Conservation (phyloP, 2,113 vertebrate species). For the Raja brachyura region DNA sequence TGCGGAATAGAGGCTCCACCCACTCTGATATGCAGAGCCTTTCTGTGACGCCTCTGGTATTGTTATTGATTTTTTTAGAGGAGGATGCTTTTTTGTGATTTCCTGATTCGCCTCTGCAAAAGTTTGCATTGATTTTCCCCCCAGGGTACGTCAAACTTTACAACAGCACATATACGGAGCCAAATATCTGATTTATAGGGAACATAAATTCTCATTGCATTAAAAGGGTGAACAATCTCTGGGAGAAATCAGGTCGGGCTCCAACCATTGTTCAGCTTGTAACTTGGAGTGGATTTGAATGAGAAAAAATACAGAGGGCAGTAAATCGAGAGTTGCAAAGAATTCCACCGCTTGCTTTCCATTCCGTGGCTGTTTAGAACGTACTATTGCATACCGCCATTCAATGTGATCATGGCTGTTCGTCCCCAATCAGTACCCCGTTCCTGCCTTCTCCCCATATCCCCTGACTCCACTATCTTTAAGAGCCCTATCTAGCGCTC, state of each 20-base stretch:
- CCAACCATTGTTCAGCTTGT: not conserved
- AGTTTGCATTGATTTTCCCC: constrained; percentile 35
- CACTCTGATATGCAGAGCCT: constrained; percentile 6
- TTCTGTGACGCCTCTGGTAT: not conserved
- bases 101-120: constrained; percentile 18
- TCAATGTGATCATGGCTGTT: no score
- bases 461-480: no score
- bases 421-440: no score
- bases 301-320: not conserved
- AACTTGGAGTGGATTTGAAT: not conserved
- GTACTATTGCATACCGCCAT: no score
- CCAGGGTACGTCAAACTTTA: constrained; percentile 12
- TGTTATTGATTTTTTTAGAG: constrained; percentile 13
- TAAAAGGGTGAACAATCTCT: constrained; percentile 14
- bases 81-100: constrained; percentile 22
- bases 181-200: constrained; percentile 5
- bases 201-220: constrained; percentile 28
- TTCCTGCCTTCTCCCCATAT: no score
- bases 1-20: not conserved
- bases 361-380: no score
- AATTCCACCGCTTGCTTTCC: not conserved
- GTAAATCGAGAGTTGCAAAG: not conserved
- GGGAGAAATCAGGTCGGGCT: not conserved
- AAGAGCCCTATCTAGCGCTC: no score
- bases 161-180: not conserved